Evolutionary conservation across 2,888 invertebrate genomes (phyloP).

Genomic region (Aelia acuminata): DNA sequence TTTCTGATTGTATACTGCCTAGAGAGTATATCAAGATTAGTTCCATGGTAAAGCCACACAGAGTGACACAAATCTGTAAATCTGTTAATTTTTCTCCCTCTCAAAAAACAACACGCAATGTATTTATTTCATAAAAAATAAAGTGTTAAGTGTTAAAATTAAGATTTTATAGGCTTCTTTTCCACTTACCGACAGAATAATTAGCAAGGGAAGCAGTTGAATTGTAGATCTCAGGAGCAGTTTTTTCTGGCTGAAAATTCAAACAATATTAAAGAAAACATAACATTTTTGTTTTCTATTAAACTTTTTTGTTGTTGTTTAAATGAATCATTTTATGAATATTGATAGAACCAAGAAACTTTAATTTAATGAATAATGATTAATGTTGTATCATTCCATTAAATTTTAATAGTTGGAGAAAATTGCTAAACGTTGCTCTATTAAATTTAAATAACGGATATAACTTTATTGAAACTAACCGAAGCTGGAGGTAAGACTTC

Average conservation of each 20-base stretch:
- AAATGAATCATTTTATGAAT: no score
- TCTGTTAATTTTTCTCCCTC: no score
- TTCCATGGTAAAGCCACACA: no score
- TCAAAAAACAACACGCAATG: no score
- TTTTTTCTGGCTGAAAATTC: conserved; percentile 44
- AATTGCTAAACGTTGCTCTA: not conserved
- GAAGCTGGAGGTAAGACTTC: conserved; percentile 77
- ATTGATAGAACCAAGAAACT: not conserved
- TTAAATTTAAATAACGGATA: no score
- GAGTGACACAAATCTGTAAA: no score
- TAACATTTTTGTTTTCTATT: not conserved
- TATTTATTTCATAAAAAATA: no score
- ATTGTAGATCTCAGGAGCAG: conserved; percentile 29
- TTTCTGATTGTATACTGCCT: no score
- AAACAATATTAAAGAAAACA: not conserved
- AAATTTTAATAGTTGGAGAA: not conserved
- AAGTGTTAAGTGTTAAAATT: not conserved
- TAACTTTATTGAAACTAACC: no score
- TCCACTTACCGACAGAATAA: conserved; percentile 46
- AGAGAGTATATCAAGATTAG: no score
- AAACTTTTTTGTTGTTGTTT: not conserved
- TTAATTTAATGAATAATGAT: not conserved
- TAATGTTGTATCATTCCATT: not conserved
- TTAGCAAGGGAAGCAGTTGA: conserved; percentile 37
- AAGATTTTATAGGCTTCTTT: not conserved